Evolutionary conservation across 1,140 invertebrate genomes (phyloP).

Genomic region (Pogonomyrmex barbatus): DNA sequence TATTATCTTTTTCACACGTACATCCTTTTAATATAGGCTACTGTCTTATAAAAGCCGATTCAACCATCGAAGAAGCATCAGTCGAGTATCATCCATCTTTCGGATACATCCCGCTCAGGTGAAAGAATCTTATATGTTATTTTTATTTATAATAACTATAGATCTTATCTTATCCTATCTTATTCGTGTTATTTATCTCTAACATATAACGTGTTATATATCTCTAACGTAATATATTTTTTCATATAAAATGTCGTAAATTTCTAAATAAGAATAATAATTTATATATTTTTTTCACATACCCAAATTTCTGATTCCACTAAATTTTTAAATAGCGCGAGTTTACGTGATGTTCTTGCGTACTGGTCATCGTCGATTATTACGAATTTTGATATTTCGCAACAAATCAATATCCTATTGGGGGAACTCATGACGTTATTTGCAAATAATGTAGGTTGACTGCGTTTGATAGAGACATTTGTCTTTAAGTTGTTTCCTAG

Average conservation of each 20-base stretch:
- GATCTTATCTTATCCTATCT: too few species aligned
- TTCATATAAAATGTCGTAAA: neutral
- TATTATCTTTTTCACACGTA: slow-evolving; percentile 50
- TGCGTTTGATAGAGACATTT: slow-evolving; percentile 80
- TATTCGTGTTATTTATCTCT: neutral
- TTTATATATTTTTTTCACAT: neutral
- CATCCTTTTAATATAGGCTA: neutral
- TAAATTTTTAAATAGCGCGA: neutral
- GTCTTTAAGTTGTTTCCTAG: slow-evolving; percentile 64
- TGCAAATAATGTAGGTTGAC: slow-evolving; percentile 63
- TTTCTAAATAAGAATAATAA: neutral
- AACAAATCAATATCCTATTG: slow-evolving; percentile 58
- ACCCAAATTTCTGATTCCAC: neutral
- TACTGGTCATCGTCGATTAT: neutral
- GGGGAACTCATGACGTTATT: slow-evolving; percentile 45
- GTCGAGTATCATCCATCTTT: slow-evolving; percentile 63
- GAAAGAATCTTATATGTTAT: slow-evolving; percentile 1
- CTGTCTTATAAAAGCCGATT: slow-evolving; percentile 70
- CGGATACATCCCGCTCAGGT: slow-evolving; percentile 66
- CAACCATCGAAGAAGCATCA: slow-evolving; percentile 58
- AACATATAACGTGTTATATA: neutral
- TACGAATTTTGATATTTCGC: slow-evolving; percentile 54
- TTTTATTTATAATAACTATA: neutral
- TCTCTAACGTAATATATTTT: neutral
- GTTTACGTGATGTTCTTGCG: neutral